These are phyloP conservation scores for Eupithecia dodoneata DNA, from an alignment of 2,888 invertebrate species.

Conservation along the genomic window DNA sequence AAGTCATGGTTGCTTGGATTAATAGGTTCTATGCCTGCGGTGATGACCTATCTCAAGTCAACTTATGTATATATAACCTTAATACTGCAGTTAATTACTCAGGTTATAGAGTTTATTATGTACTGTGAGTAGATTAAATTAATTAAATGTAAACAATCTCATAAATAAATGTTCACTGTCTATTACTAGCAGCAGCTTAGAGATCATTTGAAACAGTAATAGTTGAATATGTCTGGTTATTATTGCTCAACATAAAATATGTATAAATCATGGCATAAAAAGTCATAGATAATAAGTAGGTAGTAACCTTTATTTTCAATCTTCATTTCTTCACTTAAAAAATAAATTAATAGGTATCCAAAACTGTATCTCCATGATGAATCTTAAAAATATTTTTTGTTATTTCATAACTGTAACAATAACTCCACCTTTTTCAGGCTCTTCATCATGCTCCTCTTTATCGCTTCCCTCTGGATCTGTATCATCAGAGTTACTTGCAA, in stretches of 20 bases:
- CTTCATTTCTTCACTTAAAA: not conserved
- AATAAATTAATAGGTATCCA: not conserved
- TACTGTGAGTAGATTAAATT: not conserved
- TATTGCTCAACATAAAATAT: too few species aligned
- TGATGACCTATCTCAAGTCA: not conserved
- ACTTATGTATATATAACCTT: not conserved
- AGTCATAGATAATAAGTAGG: not conserved
- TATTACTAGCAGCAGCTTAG: not conserved
- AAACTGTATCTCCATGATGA: not conserved
- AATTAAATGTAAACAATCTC: not conserved
- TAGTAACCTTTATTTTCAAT: not conserved
- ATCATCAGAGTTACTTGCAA: slow-evolving; percentile 64
- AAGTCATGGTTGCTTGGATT: not conserved
- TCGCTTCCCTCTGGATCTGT: slow-evolving; percentile 79
- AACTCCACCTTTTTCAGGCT: slow-evolving; percentile 82
- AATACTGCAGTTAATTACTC: not conserved
- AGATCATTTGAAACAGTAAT: not conserved
- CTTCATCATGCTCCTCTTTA: slow-evolving; percentile 83
- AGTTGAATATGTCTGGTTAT: not conserved
- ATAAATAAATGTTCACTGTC: not conserved
- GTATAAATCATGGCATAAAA: not conserved
- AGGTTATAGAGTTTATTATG: not conserved
- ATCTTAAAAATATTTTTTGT: slow-evolving; percentile 21
- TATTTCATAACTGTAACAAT: slow-evolving; percentile 79
- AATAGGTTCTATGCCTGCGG: not conserved